Conservation (phyloP, 35 echinoderm and acorn worm genomes). For the Holothuria glaberrima region DNA sequence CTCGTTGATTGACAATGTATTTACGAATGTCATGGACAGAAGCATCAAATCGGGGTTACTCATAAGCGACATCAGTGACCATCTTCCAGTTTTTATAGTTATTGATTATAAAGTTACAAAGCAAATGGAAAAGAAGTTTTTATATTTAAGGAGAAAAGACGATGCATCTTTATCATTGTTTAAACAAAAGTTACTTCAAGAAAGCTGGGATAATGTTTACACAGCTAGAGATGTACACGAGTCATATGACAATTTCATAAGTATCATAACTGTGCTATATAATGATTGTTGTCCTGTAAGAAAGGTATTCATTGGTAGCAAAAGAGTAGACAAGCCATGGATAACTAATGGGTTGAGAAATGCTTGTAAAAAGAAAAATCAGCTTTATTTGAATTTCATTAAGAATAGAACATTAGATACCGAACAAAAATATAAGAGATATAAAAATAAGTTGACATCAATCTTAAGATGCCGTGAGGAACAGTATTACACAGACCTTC, state of each 20-base stretch:
- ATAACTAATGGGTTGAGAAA: slow-evolving; percentile 10
- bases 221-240: neutral
- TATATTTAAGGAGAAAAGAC: no score
- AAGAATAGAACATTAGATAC: slow-evolving; percentile 11
- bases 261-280: neutral
- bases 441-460: slow-evolving; percentile 21
- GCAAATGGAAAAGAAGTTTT: neutral
- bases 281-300: neutral
- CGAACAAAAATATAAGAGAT: slow-evolving; percentile 12
- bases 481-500: slow-evolving; percentile 2
- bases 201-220: slow-evolving; percentile 1
- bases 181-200: neutral
- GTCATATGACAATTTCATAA: neutral
- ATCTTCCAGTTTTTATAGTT: slow-evolving; percentile 13
- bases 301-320: neutral
- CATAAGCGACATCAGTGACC: neutral
- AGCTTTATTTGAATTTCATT: slow-evolving; percentile 3
- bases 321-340: neutral
- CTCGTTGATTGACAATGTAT: slow-evolving; percentile 36
- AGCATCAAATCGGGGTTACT: neutral
- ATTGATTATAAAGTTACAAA: neutral
- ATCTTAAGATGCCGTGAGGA: slow-evolving; percentile 1
- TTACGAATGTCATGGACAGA: slow-evolving; percentile 32
- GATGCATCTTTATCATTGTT: no score
- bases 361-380: slow-evolving; percentile 12